A percentile compares a stretch with the other conserved stretches of the same genome.
These are phyloP conservation scores for Antheraea mylitta DNA, from an alignment of 1,140 invertebrate genomes.

Conservation along the genomic window DNA sequence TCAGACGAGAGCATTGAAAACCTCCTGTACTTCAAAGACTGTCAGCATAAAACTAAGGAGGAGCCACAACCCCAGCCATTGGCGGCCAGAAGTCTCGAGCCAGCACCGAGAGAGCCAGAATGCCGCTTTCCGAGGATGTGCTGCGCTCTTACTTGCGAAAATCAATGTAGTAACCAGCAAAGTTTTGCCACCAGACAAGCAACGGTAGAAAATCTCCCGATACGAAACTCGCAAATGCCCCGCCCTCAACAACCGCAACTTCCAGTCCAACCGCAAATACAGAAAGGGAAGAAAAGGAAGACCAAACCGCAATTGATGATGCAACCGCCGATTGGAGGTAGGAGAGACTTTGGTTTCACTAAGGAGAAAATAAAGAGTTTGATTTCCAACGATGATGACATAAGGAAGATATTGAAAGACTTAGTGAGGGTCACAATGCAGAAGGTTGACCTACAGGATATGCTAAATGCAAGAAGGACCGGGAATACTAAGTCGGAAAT, in stretches of 20 bases:
- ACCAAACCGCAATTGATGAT: constrained; percentile 14
- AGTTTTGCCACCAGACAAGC: constrained; percentile 18
- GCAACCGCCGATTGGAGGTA: constrained; percentile 29
- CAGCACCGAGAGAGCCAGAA: constrained; percentile 16
- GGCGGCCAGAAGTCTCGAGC: neutral
- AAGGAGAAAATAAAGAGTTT: constrained; percentile 59
- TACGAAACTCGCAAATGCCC: constrained; percentile 4
- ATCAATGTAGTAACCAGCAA: constrained; percentile 44
- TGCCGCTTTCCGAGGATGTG: constrained; percentile 44
- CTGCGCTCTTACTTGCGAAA: constrained; percentile 48
- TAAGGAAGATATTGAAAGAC: constrained; percentile 66
- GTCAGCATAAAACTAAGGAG: constrained; percentile 43
- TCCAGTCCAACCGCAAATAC: constrained; percentile 15
- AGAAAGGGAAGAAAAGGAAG: constrained; percentile 29
- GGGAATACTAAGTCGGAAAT: constrained; percentile 1
- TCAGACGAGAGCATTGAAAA: constrained; percentile 66
- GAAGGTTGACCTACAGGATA: constrained; percentile 57
- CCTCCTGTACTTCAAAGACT: constrained; percentile 62
- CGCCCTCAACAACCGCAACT: constrained; percentile 17
- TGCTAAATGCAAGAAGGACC: constrained; percentile 38
- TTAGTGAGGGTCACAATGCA: constrained; percentile 66
- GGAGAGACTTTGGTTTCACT: constrained; percentile 48
- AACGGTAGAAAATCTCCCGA: constrained; percentile 14
- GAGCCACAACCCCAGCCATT: neutral
- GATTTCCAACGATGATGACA: constrained; percentile 62